Conservation (phyloP, 2,888 invertebrate species). For the Scaptomyza polygonia region DNA sequence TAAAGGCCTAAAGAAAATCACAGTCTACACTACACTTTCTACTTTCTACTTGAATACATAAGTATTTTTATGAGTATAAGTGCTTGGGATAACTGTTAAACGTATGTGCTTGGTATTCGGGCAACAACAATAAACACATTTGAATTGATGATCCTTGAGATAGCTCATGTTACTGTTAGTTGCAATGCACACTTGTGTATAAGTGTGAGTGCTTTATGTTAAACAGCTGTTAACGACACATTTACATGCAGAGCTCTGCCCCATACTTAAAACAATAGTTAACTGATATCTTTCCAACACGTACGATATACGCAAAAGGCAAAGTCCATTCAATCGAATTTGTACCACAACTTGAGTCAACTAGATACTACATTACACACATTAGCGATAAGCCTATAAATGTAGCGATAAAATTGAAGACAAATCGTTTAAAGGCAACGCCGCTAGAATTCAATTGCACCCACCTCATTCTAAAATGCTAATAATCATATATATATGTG, state of each 20-base stretch:
- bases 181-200: neutral
- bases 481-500: neutral
- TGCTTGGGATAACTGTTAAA: neutral
- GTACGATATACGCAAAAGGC: constrained; percentile 19
- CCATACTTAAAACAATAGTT: neutral
- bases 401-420: constrained; percentile 41
- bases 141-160: neutral
- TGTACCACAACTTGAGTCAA: constrained; percentile 25
- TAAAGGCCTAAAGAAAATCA: no score
- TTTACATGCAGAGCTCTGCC: constrained; percentile 1
- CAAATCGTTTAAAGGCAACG: constrained; percentile 14
- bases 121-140: neutral
- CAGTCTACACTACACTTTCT: no score
- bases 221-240: constrained; percentile 6
- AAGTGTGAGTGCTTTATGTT: neutral
- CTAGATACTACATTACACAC: constrained; percentile 7
- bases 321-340: constrained; percentile 36
- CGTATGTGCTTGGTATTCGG: neutral
- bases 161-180: neutral
- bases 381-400: constrained; percentile 38
- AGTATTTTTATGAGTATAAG: no score
- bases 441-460: neutral
- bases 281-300: constrained; percentile 13
- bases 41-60: no score
- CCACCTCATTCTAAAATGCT: neutral